These are phyloP conservation scores for Portunus trituberculatus DNA, from an alignment of 1,140 invertebrate species.

Conservation along the genomic window DNA sequence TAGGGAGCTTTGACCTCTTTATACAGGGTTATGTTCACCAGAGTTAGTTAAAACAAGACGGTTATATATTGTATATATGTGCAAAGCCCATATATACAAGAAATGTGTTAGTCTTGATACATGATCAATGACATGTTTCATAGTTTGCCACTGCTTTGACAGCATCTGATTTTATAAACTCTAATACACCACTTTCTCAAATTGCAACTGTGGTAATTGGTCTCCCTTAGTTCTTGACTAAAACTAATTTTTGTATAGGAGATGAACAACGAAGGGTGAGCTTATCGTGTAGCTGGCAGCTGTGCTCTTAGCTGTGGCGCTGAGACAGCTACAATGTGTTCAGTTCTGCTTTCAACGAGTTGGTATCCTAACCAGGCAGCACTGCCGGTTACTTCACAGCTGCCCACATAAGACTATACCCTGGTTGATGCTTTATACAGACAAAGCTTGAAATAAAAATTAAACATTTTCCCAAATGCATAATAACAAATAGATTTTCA, in stretches of 20 bases:
- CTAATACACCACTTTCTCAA: constrained; percentile 59
- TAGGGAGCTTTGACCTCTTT: constrained; percentile 72
- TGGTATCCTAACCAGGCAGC: constrained; percentile 76
- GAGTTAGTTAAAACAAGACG: constrained; percentile 74
- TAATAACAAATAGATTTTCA: constrained; percentile 53
- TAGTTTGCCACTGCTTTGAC: constrained; percentile 71
- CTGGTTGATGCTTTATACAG: constrained; percentile 41
- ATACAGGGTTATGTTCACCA: constrained; percentile 70
- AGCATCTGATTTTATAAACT: constrained; percentile 69
- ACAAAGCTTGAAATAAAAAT: constrained; percentile 57
- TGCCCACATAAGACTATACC: constrained; percentile 70
- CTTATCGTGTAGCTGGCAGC: constrained; percentile 76
- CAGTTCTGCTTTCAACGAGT: constrained; percentile 77
- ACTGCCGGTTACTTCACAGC: constrained; percentile 74
- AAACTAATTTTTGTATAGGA: constrained; percentile 71
- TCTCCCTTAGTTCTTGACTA: constrained; percentile 70
- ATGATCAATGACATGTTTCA: constrained; percentile 61
- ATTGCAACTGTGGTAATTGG: constrained; percentile 53
- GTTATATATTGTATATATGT: constrained; percentile 52
- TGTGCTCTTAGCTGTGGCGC: constrained; percentile 74
- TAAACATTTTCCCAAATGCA: constrained; percentile 63
- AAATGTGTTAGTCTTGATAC: constrained; percentile 44
- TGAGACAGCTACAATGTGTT: constrained; percentile 76
- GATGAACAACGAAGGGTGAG: constrained; percentile 73
- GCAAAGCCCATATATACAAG: constrained; percentile 49